Conservation (phyloP, 2,797 vertebrate species). For the Sebastes vulpes region DNA sequence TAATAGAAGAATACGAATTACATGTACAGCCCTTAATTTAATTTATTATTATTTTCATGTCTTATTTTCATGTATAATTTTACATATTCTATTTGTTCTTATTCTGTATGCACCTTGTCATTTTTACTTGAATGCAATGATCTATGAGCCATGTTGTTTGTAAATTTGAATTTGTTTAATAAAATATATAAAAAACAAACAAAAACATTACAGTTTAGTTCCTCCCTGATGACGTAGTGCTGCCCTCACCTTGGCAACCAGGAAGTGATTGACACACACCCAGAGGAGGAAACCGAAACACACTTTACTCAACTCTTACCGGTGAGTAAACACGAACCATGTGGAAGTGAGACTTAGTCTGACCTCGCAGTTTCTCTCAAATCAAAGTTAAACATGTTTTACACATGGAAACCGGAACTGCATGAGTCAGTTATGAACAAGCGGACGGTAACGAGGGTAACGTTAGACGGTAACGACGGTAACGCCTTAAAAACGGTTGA, state of each 20-base stretch:
- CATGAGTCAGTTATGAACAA: neutral
- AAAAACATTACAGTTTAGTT: neutral
- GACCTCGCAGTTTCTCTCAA: neutral
- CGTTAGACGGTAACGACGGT: neutral
- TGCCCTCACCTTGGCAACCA: slow-evolving; percentile 58
- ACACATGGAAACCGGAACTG: neutral
- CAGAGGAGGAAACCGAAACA: slow-evolving; percentile 9
- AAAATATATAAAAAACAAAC: too few species aligned
- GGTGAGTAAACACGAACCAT: slow-evolving; percentile 58
- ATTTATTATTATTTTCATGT: too few species aligned
- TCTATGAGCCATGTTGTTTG: too few species aligned
- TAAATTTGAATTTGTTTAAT: too few species aligned
- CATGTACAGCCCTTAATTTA: too few species aligned
- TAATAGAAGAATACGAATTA: too few species aligned
- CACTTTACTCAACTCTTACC: slow-evolving; percentile 8
- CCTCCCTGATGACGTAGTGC: slow-evolving; percentile 43
- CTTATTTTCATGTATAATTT: too few species aligned
- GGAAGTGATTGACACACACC: slow-evolving; percentile 65
- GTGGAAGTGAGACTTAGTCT: neutral
- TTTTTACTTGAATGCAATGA: too few species aligned
- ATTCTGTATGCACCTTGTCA: too few species aligned
- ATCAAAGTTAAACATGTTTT: neutral
- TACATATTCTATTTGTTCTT: too few species aligned
- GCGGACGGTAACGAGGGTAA: too few species aligned
- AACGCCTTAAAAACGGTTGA: neutral